Evolutionary conservation across 2,113 vertebrate species (phyloP).

Genomic region (Murina feae): DNA sequence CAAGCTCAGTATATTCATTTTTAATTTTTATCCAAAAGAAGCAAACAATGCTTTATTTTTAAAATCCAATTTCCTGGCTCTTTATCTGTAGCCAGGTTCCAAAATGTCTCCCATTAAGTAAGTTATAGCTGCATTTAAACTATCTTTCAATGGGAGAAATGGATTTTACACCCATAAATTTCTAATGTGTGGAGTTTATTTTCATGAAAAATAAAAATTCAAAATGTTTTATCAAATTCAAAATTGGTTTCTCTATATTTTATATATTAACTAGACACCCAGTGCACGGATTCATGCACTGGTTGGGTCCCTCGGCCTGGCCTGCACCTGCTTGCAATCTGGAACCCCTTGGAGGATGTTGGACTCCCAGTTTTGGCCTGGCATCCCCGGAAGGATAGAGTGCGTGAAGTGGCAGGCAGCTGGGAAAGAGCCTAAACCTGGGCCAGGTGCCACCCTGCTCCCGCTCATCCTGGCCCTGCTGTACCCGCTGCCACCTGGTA

Average conservation of each 20-base stretch:
- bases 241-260: conserved; percentile 15
- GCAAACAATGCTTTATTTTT: not conserved
- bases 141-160: not conserved
- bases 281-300: too few relatives aligned
- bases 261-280: not conserved
- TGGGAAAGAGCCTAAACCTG: too few relatives aligned
- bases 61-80: not conserved
- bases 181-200: not conserved
- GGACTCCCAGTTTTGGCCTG: too few relatives aligned
- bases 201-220: conserved; percentile 22
- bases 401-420: too few relatives aligned
- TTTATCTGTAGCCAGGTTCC: not conserved
- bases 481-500: too few relatives aligned
- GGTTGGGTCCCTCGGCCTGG: too few relatives aligned
- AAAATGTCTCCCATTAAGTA: not conserved
- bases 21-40: not conserved
- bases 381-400: too few relatives aligned
- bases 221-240: not conserved
- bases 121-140: not conserved
- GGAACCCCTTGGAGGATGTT: too few relatives aligned
- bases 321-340: too few relatives aligned
- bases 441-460: too few relatives aligned
- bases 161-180: not conserved
- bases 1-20: not conserved
- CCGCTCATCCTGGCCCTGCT: too few relatives aligned